These are phyloP conservation scores for Philopedon plagiatum DNA, from an alignment of 2,888 invertebrate species.

Conservation along the genomic window DNA sequence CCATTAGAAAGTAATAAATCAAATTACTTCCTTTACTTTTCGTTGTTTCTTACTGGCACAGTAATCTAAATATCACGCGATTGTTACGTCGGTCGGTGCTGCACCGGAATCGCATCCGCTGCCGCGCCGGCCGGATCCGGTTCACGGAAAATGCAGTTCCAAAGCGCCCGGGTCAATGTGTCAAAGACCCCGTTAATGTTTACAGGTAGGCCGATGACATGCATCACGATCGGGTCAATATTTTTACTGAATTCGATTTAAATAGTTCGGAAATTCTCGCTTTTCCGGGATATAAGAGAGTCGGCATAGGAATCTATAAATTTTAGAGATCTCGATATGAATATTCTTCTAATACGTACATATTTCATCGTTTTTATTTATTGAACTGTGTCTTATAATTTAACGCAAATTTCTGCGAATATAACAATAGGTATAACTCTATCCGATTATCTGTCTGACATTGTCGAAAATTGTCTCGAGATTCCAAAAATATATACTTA, in stretches of 20 bases:
- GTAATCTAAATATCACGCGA: constrained; percentile 37
- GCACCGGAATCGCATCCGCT: constrained; percentile 12
- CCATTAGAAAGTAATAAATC: neutral
- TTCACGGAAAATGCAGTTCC: constrained; percentile 57
- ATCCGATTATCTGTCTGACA: too few species aligned
- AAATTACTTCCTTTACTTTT: neutral
- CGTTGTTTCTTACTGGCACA: constrained; percentile 22
- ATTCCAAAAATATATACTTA: too few species aligned
- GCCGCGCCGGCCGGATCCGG: constrained; percentile 19
- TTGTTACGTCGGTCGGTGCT: constrained; percentile 37
- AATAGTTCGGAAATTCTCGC: neutral
- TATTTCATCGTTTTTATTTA: too few species aligned
- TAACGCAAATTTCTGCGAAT: too few species aligned
- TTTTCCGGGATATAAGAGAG: too few species aligned
- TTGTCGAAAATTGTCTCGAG: too few species aligned
- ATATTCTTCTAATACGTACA: too few species aligned
- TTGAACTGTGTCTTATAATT: too few species aligned
- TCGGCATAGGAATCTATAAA: too few species aligned
- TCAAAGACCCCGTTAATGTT: constrained; percentile 61
- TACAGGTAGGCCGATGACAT: constrained; percentile 62
- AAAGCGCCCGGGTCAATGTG: constrained; percentile 57
- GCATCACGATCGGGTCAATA: constrained; percentile 41
- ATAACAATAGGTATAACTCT: too few species aligned
- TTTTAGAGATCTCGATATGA: too few species aligned
- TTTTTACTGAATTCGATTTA: constrained; percentile 13